Base-by-base conservation (phyloP, 2,113 vertebrate genomes). In the Callopanchax toddi region DNA sequence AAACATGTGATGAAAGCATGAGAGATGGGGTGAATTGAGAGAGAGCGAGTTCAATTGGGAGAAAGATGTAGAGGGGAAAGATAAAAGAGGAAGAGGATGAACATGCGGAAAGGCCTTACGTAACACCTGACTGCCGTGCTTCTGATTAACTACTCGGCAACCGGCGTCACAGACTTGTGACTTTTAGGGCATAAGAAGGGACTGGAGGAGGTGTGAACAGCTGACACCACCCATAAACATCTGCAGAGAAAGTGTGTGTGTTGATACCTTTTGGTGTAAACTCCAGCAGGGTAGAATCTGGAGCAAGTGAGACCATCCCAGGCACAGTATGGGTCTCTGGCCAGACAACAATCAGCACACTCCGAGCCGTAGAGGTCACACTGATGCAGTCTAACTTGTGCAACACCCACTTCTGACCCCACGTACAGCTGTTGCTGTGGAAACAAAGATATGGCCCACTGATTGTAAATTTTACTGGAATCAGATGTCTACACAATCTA, bases 291-390 rank as follows among this genome's bases (percentile, higher is more conserved):
- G 70, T 91, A 96, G 73, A 94, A 99, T 3, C 95, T 91, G 48
- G 97, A 97, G 76, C 97, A 99, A 75, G 96, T 93, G 61, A 94
- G 84, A 0, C 97, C 97, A 10, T 99, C 97, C 97, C 97, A 99
- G 54, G 96, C 96, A 3, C 97, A 99, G 87, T 99, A 99, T 0
- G 97, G 97, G 67, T 99, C 97, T 72, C 97, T 89, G 2, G 97
- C 97, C 2, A 99, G 92, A 71, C 97, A 99, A 82, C 97, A 99
- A 74, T 99, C 97, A 0, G 96, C 94, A 11, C 97, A 99, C 45
- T 97, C 97, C 0, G 94, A 92, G 12, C 97, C 97, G 0, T 99
- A 99, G 87, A 97, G 92, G 78, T 95, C 93, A 50, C 97, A 99
- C 79, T 98, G 96, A 83, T 99, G 95, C 78, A 98, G 92, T 61